Evolutionary conservation across 2,888 invertebrate genomes (phyloP).

Genomic region (Agriotes lineatus): DNA sequence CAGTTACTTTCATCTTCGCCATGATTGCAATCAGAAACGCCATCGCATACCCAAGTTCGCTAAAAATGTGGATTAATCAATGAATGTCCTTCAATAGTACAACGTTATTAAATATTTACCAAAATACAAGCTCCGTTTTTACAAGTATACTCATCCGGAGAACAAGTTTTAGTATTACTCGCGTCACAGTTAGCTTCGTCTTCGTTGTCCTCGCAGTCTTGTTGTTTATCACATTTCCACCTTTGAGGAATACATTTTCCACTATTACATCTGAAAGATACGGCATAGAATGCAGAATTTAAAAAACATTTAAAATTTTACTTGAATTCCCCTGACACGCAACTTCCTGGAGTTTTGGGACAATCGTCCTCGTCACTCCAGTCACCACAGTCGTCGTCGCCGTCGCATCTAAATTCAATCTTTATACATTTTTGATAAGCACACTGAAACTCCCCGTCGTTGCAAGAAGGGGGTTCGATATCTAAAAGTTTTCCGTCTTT

Average conservation of each 20-base stretch:
- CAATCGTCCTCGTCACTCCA: conserved; percentile 90
- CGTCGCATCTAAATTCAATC: conserved; percentile 83
- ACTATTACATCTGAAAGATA: conserved; percentile 73
- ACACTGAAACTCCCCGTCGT: conserved; percentile 82
- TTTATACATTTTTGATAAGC: conserved; percentile 78
- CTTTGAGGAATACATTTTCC: conserved; percentile 84
- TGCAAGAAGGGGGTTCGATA: conserved; percentile 73
- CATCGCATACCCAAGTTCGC: conserved; percentile 86
- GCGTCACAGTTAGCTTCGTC: conserved; percentile 79
- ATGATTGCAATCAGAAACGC: conserved; percentile 82
- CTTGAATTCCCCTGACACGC: conserved; percentile 80
- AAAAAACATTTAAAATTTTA: conserved; percentile 58
- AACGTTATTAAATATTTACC: conserved; percentile 65
- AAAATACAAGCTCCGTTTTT: conserved; percentile 80
- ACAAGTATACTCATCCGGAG: conserved; percentile 80
- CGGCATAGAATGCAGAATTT: neutral
- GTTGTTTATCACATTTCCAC: conserved; percentile 84
- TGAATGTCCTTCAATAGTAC: neutral
- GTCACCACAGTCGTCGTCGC: conserved; percentile 89
- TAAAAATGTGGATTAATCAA: conserved; percentile 25
- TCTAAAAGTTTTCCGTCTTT: conserved; percentile 57
- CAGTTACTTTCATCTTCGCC: conserved; percentile 86
- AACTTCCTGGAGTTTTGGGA: conserved; percentile 73
- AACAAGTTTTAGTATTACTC: conserved; percentile 72
- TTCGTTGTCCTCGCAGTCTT: conserved; percentile 84